Evolutionary conservation across 2,113 vertebrate species (phyloP), one percentile per base, ranked within the genome.

Genomic region (Limanda limanda): DNA sequence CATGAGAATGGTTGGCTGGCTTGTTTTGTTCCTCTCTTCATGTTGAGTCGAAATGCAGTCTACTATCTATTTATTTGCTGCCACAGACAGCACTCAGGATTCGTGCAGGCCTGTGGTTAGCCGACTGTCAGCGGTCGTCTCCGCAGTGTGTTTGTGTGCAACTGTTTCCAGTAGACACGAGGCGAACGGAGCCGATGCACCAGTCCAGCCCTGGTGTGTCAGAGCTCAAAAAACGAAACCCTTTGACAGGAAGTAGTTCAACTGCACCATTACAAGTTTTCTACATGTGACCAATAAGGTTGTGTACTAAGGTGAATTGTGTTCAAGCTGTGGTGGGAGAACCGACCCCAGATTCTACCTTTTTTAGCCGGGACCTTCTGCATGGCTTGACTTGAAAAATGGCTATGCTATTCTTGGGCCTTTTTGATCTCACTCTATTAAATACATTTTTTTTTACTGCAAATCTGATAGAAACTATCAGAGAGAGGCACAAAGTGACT

Each of bases 391-490:
- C 18, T 65, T 80, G 58, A 37, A n/a, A 60, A 27, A 62, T 67
- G 62, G 27, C 59, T 63, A 14, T 23, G 62, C 66, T 82, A 71
- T 83, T 71, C 79, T 68, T 40, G 57, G 42, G 2, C 15, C 24
- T 35, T 57, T 85, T 78, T 79, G 48, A 79, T 81, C 52, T 71
- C 57, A 24, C 21, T 47, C 20, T 25, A 66, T 76, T 79, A 37
- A 73, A 65, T 58, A 40, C n/a, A 31, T 2, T 73, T 52, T 76
- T 66, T 72, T 57, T 76, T 63, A 71, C 31, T 58, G 31, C 7
- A 71, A 72, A 77, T 76, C 75, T 64, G 64, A 70, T 74, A 61
- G 62, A 63, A 75, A 69, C 51, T 23, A 65, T 76, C 64, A 67
- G 61, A 73, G 42, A n/a, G 67, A n/a, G 48, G 35, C 8, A 48